These are phyloP conservation scores for Haliclona indistincta DNA, from an alignment of 37 sponge, comb jelly and placozoan genomes.

Conservation along the genomic window DNA sequence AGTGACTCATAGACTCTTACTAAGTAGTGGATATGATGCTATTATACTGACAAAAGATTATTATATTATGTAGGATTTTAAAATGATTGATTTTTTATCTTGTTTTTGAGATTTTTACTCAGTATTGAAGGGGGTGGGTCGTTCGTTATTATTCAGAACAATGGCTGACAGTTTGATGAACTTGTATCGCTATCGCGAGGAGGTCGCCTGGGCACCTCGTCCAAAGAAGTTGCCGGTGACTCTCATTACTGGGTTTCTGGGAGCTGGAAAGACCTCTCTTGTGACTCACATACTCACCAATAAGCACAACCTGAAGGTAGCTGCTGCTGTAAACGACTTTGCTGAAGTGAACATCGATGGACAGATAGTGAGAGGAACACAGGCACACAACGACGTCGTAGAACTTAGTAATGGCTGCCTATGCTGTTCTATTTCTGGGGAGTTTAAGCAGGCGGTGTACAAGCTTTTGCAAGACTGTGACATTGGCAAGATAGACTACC, in stretches of 20 bases:
- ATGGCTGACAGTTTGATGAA: conserved; percentile 19
- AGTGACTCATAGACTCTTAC: too few relatives aligned
- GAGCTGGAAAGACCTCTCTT: conserved; percentile 82
- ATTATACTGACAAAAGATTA: too few relatives aligned
- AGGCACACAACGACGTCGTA: conserved; percentile 38
- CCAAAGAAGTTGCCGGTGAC: conserved; percentile 69
- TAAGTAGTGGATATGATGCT: too few relatives aligned
- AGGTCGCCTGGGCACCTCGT: conserved; percentile 39
- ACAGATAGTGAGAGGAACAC: conserved; percentile 53
- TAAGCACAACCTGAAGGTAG: conserved; percentile 76
- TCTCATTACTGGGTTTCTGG: conserved; percentile 80
- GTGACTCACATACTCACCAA: conserved; percentile 57
- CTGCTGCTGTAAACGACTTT: conserved; percentile 85
- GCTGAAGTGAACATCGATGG: conserved; percentile 69
- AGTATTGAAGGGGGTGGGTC: too few relatives aligned
- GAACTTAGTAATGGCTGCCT: conserved; percentile 80
- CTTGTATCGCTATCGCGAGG: conserved; percentile 66
- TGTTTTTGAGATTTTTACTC: too few relatives aligned
- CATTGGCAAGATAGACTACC: conserved; percentile 77
- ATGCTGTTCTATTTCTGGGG: conserved; percentile 61
- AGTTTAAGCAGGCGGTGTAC: conserved; percentile 66
- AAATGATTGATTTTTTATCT: too few relatives aligned
- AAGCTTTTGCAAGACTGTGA: conserved; percentile 70
- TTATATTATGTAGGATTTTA: too few relatives aligned
- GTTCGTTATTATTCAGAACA: too few relatives aligned